Evolutionary conservation across 2,888 invertebrate genomes (phyloP).

Genomic region (Caenorhabditis panamensis): DNA sequence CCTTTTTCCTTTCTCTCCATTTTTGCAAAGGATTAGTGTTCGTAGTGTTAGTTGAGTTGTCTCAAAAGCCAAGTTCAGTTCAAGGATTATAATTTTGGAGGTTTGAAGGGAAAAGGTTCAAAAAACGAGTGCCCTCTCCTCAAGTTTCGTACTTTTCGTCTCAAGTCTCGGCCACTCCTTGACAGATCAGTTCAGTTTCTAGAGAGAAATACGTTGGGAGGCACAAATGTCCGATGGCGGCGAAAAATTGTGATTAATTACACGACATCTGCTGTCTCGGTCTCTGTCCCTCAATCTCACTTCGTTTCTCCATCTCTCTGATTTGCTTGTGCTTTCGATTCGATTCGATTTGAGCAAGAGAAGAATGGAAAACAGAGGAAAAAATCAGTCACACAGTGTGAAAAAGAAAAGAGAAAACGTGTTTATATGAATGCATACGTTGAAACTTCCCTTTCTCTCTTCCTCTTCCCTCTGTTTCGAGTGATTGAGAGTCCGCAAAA

Average conservation of each 20-base stretch:
- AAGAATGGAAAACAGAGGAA: not conserved
- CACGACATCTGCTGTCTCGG: constrained; percentile 47
- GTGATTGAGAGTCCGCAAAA: not conserved
- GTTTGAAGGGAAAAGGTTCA: not conserved
- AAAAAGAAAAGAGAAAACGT: not conserved
- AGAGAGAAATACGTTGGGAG: constrained; percentile 14
- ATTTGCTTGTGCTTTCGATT: constrained; percentile 6
- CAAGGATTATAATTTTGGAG: constrained; percentile 13
- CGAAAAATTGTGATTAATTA: constrained; percentile 61
- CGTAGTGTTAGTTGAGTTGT: not conserved
- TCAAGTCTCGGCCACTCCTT: not conserved
- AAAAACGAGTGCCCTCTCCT: constrained; percentile 2
- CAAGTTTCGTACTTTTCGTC: constrained; percentile 36
- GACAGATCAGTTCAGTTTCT: constrained; percentile 8
- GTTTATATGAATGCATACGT: constrained; percentile 8
- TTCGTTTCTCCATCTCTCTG: constrained; percentile 1
- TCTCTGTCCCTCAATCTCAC: not conserved
- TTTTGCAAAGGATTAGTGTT: constrained; percentile 30
- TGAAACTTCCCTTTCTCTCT: not conserved
- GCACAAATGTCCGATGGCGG: constrained; percentile 15
- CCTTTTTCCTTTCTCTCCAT: not conserved
- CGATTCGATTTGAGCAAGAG: not conserved
- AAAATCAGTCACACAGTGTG: constrained; percentile 1
- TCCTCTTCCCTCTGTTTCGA: not conserved
- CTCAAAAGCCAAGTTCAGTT: constrained; percentile 16